Conservation (phyloP, 2,888 invertebrate genomes). For the Poecilobothrus nobilitatus region DNA sequence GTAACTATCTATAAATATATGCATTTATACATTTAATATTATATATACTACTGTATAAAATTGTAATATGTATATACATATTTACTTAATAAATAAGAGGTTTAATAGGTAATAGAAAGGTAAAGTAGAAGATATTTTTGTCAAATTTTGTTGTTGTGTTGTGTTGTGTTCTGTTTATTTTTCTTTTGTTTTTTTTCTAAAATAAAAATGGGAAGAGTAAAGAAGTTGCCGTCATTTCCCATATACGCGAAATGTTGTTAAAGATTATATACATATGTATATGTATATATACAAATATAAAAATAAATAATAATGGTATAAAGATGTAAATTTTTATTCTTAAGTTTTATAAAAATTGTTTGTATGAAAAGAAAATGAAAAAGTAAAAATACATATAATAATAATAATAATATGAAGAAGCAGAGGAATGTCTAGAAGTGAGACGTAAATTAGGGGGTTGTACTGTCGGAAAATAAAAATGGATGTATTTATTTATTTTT, state of each 20-base stretch:
- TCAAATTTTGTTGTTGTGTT: too few relatives aligned
- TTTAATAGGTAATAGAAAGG: neutral
- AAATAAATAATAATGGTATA: neutral
- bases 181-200: neutral
- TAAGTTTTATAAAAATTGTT: neutral
- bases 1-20: too few relatives aligned
- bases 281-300: too few relatives aligned
- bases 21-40: too few relatives aligned
- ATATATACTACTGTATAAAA: too few relatives aligned
- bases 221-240: conserved; percentile 4
- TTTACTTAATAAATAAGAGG: too few relatives aligned
- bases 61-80: too few relatives aligned
- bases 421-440: conserved; percentile 4
- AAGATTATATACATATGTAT: neutral
- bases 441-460: neutral
- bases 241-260: neutral
- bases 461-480: neutral
- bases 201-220: neutral
- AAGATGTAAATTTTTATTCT: neutral
- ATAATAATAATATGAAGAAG: neutral
- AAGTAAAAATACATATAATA: neutral
- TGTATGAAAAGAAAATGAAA: neutral
- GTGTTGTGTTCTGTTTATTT: neutral
- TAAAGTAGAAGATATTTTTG: neutral
- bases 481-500: neutral